Evolutionary conservation across 2,797 vertebrate species (phyloP).

Genomic region (Xenentodon cancila): DNA sequence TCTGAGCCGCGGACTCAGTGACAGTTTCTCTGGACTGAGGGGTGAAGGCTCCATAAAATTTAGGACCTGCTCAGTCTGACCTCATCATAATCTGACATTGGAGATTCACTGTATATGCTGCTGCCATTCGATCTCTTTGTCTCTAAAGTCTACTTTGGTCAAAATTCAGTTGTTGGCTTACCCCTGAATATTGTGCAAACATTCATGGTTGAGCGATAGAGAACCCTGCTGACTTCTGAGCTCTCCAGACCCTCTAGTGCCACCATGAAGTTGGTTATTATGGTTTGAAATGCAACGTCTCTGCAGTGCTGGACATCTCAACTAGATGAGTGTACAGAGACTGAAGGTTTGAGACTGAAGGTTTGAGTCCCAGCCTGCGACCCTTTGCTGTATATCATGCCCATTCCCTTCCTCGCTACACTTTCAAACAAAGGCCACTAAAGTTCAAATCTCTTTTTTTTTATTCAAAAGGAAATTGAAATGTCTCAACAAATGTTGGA

Average conservation of each 20-base stretch:
- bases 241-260: neutral
- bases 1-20: conserved; percentile 21
- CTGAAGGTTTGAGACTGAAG: no score
- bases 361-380: no score
- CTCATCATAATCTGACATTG: conserved; percentile 4
- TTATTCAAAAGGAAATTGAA: no score
- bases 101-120: neutral
- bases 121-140: neutral
- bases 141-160: conserved; percentile 1
- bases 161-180: neutral
- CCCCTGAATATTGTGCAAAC: neutral
- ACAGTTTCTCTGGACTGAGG: conserved; percentile 6
- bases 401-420: no score
- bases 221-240: neutral
- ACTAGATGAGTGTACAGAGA: no score
- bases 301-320: no score
- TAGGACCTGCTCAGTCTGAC: conserved; percentile 7
- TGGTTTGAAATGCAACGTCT: conserved; percentile 3
- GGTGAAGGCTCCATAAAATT: conserved; percentile 1
- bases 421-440: no score
- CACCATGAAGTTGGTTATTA: conserved; percentile 12
- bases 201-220: conserved; percentile 3
- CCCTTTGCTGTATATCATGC: no score
- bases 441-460: no score
- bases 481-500: no score